A percentile compares a stretch with the other conserved stretches of the same genome.
Conservation (phyloP, 1,140 invertebrate species). For the Euura saliciscinereae region DNA sequence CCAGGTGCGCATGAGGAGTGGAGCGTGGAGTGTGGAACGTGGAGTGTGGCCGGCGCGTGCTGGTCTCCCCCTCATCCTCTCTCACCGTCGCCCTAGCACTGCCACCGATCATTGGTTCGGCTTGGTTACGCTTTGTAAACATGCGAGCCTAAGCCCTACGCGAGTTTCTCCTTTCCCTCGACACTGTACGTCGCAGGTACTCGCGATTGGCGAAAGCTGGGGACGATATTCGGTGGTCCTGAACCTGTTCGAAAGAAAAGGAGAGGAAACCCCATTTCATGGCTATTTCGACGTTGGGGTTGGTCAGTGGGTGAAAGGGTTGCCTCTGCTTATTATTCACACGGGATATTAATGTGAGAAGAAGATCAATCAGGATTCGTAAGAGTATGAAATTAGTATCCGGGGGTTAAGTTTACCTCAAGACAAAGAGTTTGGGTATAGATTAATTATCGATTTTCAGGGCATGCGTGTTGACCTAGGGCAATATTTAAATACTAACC, state of each 20-base stretch:
- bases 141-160: constrained; percentile 28
- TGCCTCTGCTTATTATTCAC: too few relatives aligned
- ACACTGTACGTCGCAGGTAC: neutral
- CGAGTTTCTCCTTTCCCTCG: neutral
- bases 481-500: constrained; percentile 40
- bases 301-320: too few relatives aligned
- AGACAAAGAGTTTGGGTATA: constrained; percentile 23
- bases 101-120: constrained; percentile 39
- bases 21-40: constrained; percentile 30
- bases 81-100: constrained; percentile 34
- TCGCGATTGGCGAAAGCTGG: too few relatives aligned
- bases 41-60: constrained; percentile 56
- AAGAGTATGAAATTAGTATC: too few relatives aligned
- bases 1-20: constrained; percentile 42
- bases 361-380: too few relatives aligned
- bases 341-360: too few relatives aligned
- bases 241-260: too few relatives aligned
- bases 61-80: constrained; percentile 27
- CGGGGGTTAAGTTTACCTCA: too few relatives aligned
- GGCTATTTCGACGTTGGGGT: too few relatives aligned
- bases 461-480: constrained; percentile 32
- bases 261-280: too few relatives aligned
- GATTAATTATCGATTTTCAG: constrained; percentile 36
- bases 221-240: too few relatives aligned
- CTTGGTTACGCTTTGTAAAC: constrained; percentile 44